Evolutionary conservation across 2,113 vertebrate species (phyloP), one percentile per base, ranked within the genome.

Genomic region (Tetrao urogallus): DNA sequence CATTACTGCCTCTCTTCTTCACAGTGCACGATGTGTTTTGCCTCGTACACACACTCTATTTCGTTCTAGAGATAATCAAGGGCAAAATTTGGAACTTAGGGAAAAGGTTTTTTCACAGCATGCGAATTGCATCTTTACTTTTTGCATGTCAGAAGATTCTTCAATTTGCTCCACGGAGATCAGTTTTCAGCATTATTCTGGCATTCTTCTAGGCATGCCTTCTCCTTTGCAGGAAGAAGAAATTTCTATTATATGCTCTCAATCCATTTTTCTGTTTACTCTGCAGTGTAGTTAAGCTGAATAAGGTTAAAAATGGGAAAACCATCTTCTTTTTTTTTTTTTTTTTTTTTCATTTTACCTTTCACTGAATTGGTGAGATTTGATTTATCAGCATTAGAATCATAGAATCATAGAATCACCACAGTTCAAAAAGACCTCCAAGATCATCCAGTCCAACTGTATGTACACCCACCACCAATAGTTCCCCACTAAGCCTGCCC

Each of bases 11-110:
- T 92, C 75, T 88, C 38, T 47, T 94, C 58, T 86, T 88, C 27
- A 4, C 13, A 1, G 82, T 82, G 73, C 76, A 85, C 0, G 3
- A 86, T 92, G 93, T 90, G 71, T 50, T 94, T 77, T 94, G 80
- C 76, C 91, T 96, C 90, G 69, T 92, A 61, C 61, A 56, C 72
- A 72, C 82, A 87, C 95, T 96, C 91, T 95, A 88, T 94, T 96
- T 90, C 91, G 22, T 97, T 97, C 93, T 90, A 86, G 88, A 96
- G 86, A 97, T 96, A 97, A 97, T 97, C 96, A 97, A 95, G 93
- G 95, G 54, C 81, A 97, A 97, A 97, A 96, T 97, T 97, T 93
- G 92, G 95, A 98, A 96, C 90, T 96, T 90, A 65, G 32, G 85
- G 88, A 96, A 97, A 97, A 97, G 82, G 50, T 30, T 96, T 97